These are phyloP conservation scores for Gymnorhina tibicen DNA, from an alignment of 2,113 vertebrate species.

Conservation along the genomic window DNA sequence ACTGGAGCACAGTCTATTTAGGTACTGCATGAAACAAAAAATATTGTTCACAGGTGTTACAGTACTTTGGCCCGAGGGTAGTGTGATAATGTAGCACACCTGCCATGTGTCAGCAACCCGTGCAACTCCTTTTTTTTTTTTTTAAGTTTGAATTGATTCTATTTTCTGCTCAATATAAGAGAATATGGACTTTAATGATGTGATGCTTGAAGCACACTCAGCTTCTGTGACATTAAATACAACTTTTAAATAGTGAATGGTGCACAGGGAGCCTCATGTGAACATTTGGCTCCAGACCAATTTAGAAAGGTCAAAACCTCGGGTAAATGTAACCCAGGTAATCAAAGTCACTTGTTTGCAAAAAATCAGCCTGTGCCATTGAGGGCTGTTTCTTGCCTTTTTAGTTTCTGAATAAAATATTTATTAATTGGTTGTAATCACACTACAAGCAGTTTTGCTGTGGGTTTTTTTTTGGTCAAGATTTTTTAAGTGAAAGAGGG, in stretches of 20 bases:
- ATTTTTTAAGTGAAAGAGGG: neutral
- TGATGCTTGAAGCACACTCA: neutral
- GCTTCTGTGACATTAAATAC: neutral
- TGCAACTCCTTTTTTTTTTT: neutral
- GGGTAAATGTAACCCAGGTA: neutral
- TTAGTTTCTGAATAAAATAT: neutral
- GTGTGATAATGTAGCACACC: neutral
- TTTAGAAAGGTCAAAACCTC: constrained; percentile 21
- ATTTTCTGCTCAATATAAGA: neutral
- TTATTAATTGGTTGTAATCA: neutral
- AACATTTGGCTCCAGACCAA: neutral
- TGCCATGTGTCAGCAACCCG: neutral
- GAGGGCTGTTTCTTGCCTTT: neutral
- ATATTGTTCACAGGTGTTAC: constrained; percentile 46
- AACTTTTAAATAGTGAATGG: neutral
- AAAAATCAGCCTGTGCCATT: neutral
- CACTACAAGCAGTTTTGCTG: neutral
- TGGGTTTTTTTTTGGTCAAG: neutral
- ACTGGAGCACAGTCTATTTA: neutral
- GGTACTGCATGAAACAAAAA: constrained; percentile 4
- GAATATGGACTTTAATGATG: neutral
- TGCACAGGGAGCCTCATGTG: neutral
- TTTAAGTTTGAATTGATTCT: neutral
- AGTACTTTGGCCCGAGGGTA: constrained; percentile 11
- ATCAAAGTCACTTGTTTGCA: neutral